Evolutionary conservation across 2,113 vertebrate species (phyloP).

Genomic region (Leuciscus idus): DNA sequence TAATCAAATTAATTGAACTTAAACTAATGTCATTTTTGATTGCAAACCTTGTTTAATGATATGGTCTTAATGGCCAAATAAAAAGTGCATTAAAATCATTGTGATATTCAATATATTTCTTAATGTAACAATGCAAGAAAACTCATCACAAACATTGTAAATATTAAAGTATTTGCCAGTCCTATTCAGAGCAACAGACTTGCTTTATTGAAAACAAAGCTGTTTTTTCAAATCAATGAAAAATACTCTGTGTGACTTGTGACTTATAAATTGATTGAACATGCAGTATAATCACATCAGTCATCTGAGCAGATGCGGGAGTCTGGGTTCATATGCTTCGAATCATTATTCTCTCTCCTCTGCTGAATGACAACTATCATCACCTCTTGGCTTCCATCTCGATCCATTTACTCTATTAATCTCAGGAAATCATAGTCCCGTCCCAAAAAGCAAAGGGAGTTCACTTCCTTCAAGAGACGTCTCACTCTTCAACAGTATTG

Average conservation of each 20-base stretch:
- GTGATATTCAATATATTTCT: neutral
- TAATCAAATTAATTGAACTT: neutral
- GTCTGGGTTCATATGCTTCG: neutral
- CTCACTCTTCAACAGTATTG: neutral
- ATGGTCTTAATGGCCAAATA: neutral
- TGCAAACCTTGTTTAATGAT: neutral
- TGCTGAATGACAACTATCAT: conserved; percentile 3
- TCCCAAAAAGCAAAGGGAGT: conserved; percentile 36
- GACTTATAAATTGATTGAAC: neutral
- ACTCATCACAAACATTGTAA: no score
- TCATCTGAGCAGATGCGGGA: neutral
- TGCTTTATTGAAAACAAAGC: neutral
- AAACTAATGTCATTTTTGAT: neutral
- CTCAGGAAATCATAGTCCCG: conserved; percentile 16
- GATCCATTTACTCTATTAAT: neutral
- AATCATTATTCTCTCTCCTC: neutral
- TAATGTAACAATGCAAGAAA: no score
- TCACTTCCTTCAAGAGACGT: conserved; percentile 4
- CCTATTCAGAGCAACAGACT: neutral
- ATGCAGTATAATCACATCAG: neutral
- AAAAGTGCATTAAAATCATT: neutral
- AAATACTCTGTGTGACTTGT: neutral
- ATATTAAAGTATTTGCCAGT: no score
- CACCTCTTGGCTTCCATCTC: neutral
- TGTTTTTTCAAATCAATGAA: neutral